Evolutionary conservation across 2,113 vertebrate species (phyloP), one percentile per base, ranked within the genome.

Genomic region (Aspidoscelis tigris): DNA sequence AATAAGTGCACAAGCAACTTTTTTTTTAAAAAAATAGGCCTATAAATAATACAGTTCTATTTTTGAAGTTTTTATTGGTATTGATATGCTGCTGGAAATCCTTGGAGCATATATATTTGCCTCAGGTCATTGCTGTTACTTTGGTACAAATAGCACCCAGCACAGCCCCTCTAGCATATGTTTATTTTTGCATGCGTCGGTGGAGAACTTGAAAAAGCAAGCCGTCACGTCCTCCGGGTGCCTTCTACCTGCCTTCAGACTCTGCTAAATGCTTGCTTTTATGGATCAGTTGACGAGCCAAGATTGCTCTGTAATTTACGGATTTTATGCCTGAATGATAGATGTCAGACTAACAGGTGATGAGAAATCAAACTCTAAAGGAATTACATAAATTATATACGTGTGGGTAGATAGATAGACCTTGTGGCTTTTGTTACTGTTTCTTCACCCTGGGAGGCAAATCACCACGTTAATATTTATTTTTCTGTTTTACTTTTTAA

Each of bases 11-110:
- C 80, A 82, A 81, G 76, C 88, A 33, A 33, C 33, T 33, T 33
- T 33, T 33, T 33, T 81, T 92, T 78, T 89, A 16, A 33, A 91
- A 92, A 93, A 94, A 92, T 88, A 92, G 75, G 43, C 86, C 90
- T 84, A 90, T 95, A 93, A 95, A 95, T 95, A 95, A 94, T 94
- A 91, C 84, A 95, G 93, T 93, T 91, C 85, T 90, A 87, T 91
- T 95, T 93, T 90, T 92, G 50, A 87, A 81, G 83, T 21, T 82
- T 88, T 89, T 92, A 92, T 92, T 92, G 87, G 87, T 88, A 93
- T 92, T 94, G 93, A 93, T 93, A 94, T 90, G 93, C 88, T 92
- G 87, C 88, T 84, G 74, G 87, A 65, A 88, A 72, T 85, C 90
- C 88, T 92, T 77, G 86, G 83, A 86, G 91, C 83, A 93, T 92